Percentiles rank a stretch among this genome's conserved stretches.
Conservation (phyloP, 2,888 invertebrate genomes). For the Spicauda simplicius region DNA sequence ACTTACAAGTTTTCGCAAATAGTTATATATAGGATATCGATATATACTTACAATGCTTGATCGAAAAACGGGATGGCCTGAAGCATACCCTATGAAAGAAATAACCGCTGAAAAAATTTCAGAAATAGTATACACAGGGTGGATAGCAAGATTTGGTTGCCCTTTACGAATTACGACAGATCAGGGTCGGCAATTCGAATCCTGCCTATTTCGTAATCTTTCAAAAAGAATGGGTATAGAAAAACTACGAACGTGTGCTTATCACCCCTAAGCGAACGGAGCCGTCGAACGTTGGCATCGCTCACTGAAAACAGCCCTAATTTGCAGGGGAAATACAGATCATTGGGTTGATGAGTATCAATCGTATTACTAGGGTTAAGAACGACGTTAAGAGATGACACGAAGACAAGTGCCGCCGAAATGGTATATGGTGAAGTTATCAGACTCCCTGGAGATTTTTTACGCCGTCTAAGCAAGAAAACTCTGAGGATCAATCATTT, state of each 20-base stretch:
- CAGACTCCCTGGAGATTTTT: conserved; percentile 20
- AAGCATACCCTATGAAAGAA: conserved; percentile 21
- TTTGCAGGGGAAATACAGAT: conserved; percentile 17
- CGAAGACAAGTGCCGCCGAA: conserved; percentile 16
- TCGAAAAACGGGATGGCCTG: conserved; percentile 25
- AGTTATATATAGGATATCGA: no score
- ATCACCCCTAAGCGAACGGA: conserved; percentile 29
- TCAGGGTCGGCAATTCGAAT: conserved; percentile 11
- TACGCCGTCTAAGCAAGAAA: conserved; percentile 5
- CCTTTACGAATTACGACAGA: conserved; percentile 1
- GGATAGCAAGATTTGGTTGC: conserved; percentile 27
- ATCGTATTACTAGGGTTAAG: conserved; percentile 19
- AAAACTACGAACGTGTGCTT: conserved; percentile 16
- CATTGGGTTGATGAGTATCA: conserved; percentile 15
- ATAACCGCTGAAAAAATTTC: conserved; percentile 23
- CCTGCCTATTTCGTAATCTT: conserved; percentile 2
- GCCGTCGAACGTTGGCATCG: conserved; percentile 21
- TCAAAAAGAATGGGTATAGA: conserved; percentile 23
- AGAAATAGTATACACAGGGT: conserved; percentile 18
- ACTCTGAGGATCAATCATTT: neutral
- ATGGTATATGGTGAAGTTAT: conserved; percentile 29
- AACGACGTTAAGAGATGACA: conserved; percentile 21
- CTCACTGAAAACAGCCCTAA: conserved; percentile 13
- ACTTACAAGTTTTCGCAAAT: no score
- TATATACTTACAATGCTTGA: conserved; percentile 51